These are phyloP conservation scores for Castor canadensis DNA, from an alignment of 2,113 vertebrate species.

Conservation along the genomic window DNA sequence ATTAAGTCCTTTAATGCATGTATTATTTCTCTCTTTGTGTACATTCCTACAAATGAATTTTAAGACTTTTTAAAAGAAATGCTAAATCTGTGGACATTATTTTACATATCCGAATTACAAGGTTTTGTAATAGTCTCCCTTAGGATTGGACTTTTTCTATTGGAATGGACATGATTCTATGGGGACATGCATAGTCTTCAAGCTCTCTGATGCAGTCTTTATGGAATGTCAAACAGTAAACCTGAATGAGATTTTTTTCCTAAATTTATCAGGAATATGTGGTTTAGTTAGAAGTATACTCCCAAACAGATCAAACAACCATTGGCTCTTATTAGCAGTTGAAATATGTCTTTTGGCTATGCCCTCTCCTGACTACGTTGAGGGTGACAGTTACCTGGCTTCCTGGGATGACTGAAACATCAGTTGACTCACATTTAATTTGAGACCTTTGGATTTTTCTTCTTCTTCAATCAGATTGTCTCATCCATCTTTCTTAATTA, in stretches of 20 bases:
- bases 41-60: slow-evolving; percentile 36
- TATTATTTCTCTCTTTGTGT: not conserved
- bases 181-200: not conserved
- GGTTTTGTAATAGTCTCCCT: not conserved
- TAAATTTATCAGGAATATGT: slow-evolving; percentile 34
- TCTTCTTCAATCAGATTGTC: not conserved
- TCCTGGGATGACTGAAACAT: not conserved
- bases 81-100: not conserved
- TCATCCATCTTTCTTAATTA: slow-evolving; percentile 43
- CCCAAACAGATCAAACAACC: slow-evolving; percentile 1
- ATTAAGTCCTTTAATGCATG: not conserved
- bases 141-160: not conserved
- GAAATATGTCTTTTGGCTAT: not conserved
- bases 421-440: slow-evolving; percentile 43
- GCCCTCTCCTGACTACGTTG: not conserved
- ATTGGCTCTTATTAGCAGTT: not conserved
- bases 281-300: not conserved
- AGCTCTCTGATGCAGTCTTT: not conserved
- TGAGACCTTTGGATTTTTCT: slow-evolving; percentile 32
- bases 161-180: not conserved
- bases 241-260: not conserved
- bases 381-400: slow-evolving; percentile 20
- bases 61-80: not conserved
- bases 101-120: not conserved
- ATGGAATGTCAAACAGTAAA: not conserved